Evolutionary conservation across 2,888 invertebrate species (phyloP), one percentile per base, ranked within the genome.

Genomic region (Epiblema foenella): DNA sequence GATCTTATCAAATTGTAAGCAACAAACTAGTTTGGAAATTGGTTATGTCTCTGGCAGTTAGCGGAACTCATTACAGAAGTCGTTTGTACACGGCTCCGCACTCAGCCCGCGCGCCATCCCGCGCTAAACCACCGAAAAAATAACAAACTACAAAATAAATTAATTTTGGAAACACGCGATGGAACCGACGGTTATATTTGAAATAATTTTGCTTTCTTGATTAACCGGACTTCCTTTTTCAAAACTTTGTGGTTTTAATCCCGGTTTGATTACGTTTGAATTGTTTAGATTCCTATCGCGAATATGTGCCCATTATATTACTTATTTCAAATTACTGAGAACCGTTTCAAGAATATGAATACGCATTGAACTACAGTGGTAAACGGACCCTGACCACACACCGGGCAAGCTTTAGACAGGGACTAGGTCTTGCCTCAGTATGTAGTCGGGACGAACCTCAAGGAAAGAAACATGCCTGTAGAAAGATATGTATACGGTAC

Each of bases 91-190:
- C 84, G 80, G 82, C 77, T 82, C 82, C 82, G 85, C 85, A 87
- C 85, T 87, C 83, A 79, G 79, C 20, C 24, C 46, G 68, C 18
- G 42, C 46, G 68, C 39, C 52, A 51, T 56, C 64, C 42, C 7
- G 37, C 49, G 42, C 33, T 54, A 57, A 68, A 75, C 79, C 81
- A 79, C 84, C 82, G 83, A 77, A 84, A 85, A 83, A 83, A 83
- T 85, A 81, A 83, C 79, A 77, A 78, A 82, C 78, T 81, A 74
- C 77, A 82, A 86, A 83, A 84, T 79, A 89, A 91, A 90, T 90
- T 90, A 91, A 92, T 89, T 90, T 89, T 76, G 81, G 76, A 75
- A 87, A 83, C 93, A 93, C 93, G 93, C 93, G 88, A 93, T 85
- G 83, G 74, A 82, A 83, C 83, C 84, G 77, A 80, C 85, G 83